Evolutionary conservation across 2,113 vertebrate genomes (phyloP), one percentile per base, ranked within the genome.

Genomic region (human (Homo sapiens)): DNA sequence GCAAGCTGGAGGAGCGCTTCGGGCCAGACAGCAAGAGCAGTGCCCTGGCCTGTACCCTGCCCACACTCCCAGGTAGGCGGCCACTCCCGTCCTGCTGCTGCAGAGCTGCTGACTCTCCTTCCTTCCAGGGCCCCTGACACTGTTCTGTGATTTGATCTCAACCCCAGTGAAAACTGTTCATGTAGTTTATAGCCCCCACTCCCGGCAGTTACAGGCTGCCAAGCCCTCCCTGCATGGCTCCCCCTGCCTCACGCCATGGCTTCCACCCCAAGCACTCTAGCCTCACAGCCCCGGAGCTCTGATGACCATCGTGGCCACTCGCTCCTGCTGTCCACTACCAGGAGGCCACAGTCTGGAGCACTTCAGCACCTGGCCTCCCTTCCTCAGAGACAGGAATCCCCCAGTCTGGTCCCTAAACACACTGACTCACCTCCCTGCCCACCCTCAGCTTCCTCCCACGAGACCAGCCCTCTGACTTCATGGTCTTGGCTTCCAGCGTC

Each of bases 1-100:
- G 98, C 96, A 99, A 98, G 68, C 98, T 99, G n/a, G 99, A 99
- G 98, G 98, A 99, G 96, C 99, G 98, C 87, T 99, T 99, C 20
- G 98, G 99, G 13, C 95, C 98, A 0, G 99, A 99, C 45, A 98
- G 97, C 89, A 98, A 83, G 81, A 97, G 75, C 0, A 98, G 97
- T 40, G 96, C 98, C 6, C 98, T 99, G 89, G 98, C 98, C 97
- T 99, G 99, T 97, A 85, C n/a, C 4, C 98, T 99, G 50, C 99
- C 99, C 1, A 0, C 97, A 0, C 97, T 99, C n/a, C 99, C 99
- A 98, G 99, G 99, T 99, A 75, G 98, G 96, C 48, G 2, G 20
- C 1, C 3, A 0, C 1, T 0, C 38, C 61, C 10, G 55, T 4
- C 70, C 50, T 16, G 18, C 70, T 4, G 14, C 17, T 13, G 14